phyloP scores from a whole-genome alignment of 2,888 invertebrate genomes.

The Conistra vaccinii region DNA sequence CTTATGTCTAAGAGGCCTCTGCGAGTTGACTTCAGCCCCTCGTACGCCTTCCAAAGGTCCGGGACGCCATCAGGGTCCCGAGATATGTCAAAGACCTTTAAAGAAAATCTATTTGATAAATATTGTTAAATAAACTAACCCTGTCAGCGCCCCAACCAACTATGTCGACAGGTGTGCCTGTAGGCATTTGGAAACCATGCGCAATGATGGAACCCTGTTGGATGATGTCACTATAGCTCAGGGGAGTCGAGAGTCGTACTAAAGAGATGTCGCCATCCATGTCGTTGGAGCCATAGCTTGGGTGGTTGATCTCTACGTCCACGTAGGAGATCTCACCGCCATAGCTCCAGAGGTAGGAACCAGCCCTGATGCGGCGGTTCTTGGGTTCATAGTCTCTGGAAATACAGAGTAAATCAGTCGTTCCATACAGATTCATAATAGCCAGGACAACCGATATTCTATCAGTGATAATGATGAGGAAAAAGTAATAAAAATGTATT shows the following conservation, averaged over 20 bases:
- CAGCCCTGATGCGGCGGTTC: conserved; percentile 77
- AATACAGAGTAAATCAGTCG: conserved; percentile 11
- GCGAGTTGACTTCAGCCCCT: too few species aligned
- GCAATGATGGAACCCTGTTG: conserved; percentile 69
- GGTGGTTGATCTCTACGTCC: conserved; percentile 71
- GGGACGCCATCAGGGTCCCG: too few species aligned
- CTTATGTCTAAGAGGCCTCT: too few species aligned
- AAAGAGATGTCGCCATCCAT: conserved; percentile 77
- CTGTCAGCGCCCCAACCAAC: conserved; percentile 77
- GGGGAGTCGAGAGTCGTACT: conserved; percentile 62
- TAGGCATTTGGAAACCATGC: conserved; percentile 65
- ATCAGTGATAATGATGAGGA: too few species aligned
- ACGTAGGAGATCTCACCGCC: conserved; percentile 74
- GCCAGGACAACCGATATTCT: not conserved
- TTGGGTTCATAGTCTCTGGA: conserved; percentile 65
- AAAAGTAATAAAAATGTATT: too few species aligned
- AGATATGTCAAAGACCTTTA: too few species aligned
- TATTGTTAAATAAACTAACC: conserved; percentile 61
- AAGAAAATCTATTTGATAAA: too few species aligned
- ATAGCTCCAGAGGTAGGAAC: conserved; percentile 71
- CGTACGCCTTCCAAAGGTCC: too few species aligned
- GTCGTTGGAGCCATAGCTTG: conserved; percentile 64
- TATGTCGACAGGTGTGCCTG: conserved; percentile 67
- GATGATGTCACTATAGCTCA: conserved; percentile 65
- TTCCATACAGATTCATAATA: not conserved